Base-by-base conservation (phyloP, 1,140 invertebrate genomes). In the Steinernema feltiae region DNA sequence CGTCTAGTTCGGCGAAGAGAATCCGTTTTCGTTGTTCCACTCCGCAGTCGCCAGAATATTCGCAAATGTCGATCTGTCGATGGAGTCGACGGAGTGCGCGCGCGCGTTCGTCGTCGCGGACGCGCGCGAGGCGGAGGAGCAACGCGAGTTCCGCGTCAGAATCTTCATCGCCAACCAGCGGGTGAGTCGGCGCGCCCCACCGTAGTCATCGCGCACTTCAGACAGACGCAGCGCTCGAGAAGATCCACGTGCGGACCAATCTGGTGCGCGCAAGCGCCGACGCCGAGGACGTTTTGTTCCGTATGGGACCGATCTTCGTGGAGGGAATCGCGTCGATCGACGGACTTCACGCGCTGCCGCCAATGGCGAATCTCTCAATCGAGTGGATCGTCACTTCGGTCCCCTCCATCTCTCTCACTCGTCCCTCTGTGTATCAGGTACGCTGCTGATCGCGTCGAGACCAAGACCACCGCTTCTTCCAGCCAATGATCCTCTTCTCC, bases 11-110 rank as follows among this genome's bases (percentile, higher is more conserved):
- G 18, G 35, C 35, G 7, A 18, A 41, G 18, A 41, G 7, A 41
- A 41, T 41, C 7, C 35, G 35, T 41, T 63, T 63, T 63, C 24
- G 53, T 21, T 63, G 53, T 63, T 63, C 53, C 53, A 63, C 53
- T 15, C 12, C 15, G 53, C 24, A 7, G 53, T 63, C 15, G 53
- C 2, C 2, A 15, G 53, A 15, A 63, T 63, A 12, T 12, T 63
- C 53, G 15, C 53, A 7, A 63, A 63, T 27, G 24, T 27, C 12
- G 53, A 63, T 21, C 53, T 63, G 7, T 63, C 53, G 2, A 17
- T 21, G 12, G 53, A 63, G 24, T 15, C 53, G 7, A 21, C 3
- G 53, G 53, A 63, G 24, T 63, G 53, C 53, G 53, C 53, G 15
- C 12, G 24, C 7, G 53, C 53, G 24, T 63, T 63, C 24, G 53